Percentiles rank a stretch among this genome's conserved stretches.
Conservation (phyloP, 2,888 invertebrate species). For the Tachystola acroxantha region DNA sequence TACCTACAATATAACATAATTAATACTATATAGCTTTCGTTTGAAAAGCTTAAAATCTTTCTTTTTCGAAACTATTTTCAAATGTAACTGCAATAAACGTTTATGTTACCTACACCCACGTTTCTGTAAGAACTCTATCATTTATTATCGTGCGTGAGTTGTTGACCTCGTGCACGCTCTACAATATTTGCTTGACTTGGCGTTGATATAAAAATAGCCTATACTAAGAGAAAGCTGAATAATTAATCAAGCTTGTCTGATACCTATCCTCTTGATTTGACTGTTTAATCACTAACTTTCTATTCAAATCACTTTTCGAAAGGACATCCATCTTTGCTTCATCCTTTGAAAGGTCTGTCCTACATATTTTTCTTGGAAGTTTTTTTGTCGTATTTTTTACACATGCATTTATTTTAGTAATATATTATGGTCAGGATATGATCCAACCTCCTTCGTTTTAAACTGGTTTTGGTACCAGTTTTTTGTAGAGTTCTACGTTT, state of each 20-base stretch:
- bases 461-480: constrained; percentile 1
- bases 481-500: background rate
- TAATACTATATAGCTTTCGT: too few relatives aligned
- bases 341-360: too few relatives aligned
- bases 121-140: constrained; percentile 19
- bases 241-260: constrained; percentile 7
- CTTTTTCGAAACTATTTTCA: too few relatives aligned
- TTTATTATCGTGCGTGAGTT: constrained; percentile 16
- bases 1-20: too few relatives aligned
- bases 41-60: too few relatives aligned
- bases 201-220: constrained; percentile 24
- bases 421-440: background rate
- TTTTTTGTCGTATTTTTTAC: too few relatives aligned
- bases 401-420: background rate
- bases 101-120: background rate
- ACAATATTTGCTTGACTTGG: constrained; percentile 13
- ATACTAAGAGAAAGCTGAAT: constrained; percentile 31
- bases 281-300: too few relatives aligned
- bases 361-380: too few relatives aligned
- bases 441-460: background rate
- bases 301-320: too few relatives aligned
- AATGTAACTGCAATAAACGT: too few relatives aligned
- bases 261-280: too few relatives aligned
- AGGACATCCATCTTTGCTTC: too few relatives aligned
- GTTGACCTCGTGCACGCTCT: constrained; percentile 28